Evolutionary conservation across 2,113 vertebrate species (phyloP), one percentile per base, ranked within the genome.

Genomic region (Tyto alba): DNA sequence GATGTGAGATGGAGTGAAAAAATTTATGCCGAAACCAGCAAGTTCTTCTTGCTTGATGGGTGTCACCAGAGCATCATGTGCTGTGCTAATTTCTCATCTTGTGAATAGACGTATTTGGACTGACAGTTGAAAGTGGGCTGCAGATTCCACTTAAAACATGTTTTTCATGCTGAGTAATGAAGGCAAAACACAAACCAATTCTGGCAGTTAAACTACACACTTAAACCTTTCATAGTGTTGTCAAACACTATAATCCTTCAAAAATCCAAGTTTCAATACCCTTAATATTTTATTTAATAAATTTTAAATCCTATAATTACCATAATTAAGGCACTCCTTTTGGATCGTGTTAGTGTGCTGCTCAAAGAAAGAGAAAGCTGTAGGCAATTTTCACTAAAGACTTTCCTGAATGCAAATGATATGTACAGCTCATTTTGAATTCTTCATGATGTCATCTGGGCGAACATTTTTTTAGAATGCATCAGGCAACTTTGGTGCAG

Each of bases 211-310:
- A 97, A 97, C 96, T 97, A 94, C 27, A 2, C 95, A 96, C 95
- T 97, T 97, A 97, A 97, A 97, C 93, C 96, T 97, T 98, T 97
- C 95, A 95, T 96, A 96, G 95, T 96, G 97, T 97, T 98, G 97
- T 97, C 97, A 97, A 97, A 98, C 95, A 96, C 78, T 90, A 71
- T 89, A 88, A 96, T 91, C 92, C 94, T 96, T 91, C 89, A 93
- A 88, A 96, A 93, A 85, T 82, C 96, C 95, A 92, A 94, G 79
- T 93, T 93, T 87, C 96, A 97, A 95, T 95, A 95, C 87, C 73
- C 93, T 91, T 78, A 76, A 96, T 96, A 90, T 96, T 97, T 96
- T 94, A 59, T 75, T 71, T 81, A 96, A 95, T 96, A 93, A 85
- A 91, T 92, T 89, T 93, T 93, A 97, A 96, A 97, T 92, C 95